These are phyloP conservation scores for Anthopleura xanthogrammica DNA, from an alignment of 92 coral and sea anemone species.

Conservation along the genomic window DNA sequence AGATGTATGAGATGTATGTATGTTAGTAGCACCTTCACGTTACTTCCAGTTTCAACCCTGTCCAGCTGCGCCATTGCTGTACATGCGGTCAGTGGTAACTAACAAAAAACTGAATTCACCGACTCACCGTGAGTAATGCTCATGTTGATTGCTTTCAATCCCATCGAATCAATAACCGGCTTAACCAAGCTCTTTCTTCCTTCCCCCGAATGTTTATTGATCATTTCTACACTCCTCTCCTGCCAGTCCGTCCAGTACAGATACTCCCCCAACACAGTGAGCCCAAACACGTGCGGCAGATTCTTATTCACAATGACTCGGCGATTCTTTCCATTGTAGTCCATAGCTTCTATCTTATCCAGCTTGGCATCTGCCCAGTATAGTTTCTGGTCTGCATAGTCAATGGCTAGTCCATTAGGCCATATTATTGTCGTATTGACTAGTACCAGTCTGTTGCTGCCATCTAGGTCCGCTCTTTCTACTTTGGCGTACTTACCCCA, in stretches of 20 bases:
- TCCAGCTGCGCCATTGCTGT: no score
- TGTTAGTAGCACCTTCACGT: no score
- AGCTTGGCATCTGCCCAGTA: slow-evolving; percentile 96
- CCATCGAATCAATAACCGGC: no score
- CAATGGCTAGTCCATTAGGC: slow-evolving; percentile 94
- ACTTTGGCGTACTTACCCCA: slow-evolving; percentile 88
- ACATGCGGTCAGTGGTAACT: no score
- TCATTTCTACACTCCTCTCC: slow-evolving; percentile 62
- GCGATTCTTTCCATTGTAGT: slow-evolving; percentile 67
- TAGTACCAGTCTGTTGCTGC: slow-evolving; percentile 64
- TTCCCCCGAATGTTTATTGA: slow-evolving; percentile 52
- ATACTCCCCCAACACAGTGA: slow-evolving; percentile 70
- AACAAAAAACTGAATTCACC: no score
- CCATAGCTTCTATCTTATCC: slow-evolving; percentile 93
- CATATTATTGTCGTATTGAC: slow-evolving; percentile 77
- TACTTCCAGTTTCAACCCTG: no score
- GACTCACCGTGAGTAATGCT: slow-evolving; percentile 67
- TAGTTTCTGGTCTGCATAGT: slow-evolving; percentile 57
- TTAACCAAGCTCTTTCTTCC: slow-evolving; percentile 39
- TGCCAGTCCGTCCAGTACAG: slow-evolving; percentile 98
- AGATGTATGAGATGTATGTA: no score
- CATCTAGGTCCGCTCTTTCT: slow-evolving; percentile 91
- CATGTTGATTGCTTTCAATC: slow-evolving; percentile 82
- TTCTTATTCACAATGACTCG: slow-evolving; percentile 42
- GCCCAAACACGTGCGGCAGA: slow-evolving; percentile 86